Evolutionary conservation across 2,888 invertebrate genomes (phyloP).

Genomic region (Gastracanthus pulcherrimus): DNA sequence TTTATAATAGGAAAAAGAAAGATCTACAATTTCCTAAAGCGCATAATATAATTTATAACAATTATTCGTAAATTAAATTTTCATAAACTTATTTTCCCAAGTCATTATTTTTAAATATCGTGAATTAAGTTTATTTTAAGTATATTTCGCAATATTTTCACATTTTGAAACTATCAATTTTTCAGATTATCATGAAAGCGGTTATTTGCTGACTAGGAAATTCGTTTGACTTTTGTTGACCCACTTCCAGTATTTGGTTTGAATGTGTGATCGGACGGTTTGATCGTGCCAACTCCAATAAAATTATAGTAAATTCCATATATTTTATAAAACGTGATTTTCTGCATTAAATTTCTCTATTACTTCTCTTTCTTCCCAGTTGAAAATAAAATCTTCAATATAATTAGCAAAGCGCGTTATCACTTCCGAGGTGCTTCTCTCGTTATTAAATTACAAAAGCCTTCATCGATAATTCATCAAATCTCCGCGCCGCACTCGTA

Average conservation of each 20-base stretch:
- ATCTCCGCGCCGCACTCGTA: too few species aligned
- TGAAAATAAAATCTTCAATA: background rate
- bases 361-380: background rate
- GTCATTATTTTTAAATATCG: background rate
- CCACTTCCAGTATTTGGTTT: background rate
- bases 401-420: too few species aligned
- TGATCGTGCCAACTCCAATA: background rate
- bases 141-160: background rate
- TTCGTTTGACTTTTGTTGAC: constrained; percentile 15
- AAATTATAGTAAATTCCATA: background rate
- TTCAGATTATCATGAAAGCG: background rate
- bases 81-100: background rate
- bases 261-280: background rate
- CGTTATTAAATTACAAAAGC: too few species aligned
- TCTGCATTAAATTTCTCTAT: background rate
- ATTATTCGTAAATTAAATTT: too few species aligned
- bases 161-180: background rate
- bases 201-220: background rate
- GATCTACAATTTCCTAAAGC: too few species aligned
- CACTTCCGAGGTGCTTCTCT: too few species aligned
- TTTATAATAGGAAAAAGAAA: too few species aligned
- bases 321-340: background rate
- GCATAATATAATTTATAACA: too few species aligned
- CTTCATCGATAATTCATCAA: too few species aligned
- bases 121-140: background rate